A percentile compares a stretch with the other conserved stretches of the same genome.
Evolutionary conservation across 2,797 vertebrate species (phyloP).

Genomic region (Mallotus villosus): DNA sequence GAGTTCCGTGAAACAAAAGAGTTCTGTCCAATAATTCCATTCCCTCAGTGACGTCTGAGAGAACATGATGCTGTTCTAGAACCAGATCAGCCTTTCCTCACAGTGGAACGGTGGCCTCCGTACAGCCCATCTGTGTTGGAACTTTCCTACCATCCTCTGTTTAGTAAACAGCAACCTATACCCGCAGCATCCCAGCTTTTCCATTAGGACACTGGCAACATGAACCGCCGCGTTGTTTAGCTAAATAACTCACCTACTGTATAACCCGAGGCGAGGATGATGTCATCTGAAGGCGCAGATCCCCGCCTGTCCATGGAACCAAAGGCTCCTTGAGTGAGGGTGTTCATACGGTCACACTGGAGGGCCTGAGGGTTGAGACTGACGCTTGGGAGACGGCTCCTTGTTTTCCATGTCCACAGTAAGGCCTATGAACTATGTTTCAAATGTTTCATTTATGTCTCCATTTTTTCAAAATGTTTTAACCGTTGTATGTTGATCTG

Average conservation of each 20-base stretch:
- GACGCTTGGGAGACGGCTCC: background rate
- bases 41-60: conserved; percentile 25
- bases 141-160: conserved; percentile 66
- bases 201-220: conserved; percentile 55
- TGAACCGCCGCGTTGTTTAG: conserved; percentile 36
- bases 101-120: background rate
- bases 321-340: background rate
- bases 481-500: no score
- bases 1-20: background rate
- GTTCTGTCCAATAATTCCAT: background rate
- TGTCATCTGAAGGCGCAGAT: conserved; percentile 10
- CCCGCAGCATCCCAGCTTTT: conserved; percentile 59
- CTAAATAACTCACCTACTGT: conserved; percentile 23
- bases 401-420: background rate
- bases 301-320: conserved; percentile 39
- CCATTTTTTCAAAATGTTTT: no score
- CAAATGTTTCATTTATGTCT: no score
- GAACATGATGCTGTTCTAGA: background rate
- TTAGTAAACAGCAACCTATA: conserved; percentile 72
- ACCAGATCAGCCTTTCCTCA: background rate
- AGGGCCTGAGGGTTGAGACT: no score
- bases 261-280: conserved; percentile 22
- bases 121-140: conserved; percentile 66
- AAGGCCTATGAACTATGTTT: background rate
- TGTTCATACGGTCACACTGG: no score